phyloP scores from a whole-genome alignment of 2,113 vertebrate genomes.

The Anarhynchus alexandrinus region DNA sequence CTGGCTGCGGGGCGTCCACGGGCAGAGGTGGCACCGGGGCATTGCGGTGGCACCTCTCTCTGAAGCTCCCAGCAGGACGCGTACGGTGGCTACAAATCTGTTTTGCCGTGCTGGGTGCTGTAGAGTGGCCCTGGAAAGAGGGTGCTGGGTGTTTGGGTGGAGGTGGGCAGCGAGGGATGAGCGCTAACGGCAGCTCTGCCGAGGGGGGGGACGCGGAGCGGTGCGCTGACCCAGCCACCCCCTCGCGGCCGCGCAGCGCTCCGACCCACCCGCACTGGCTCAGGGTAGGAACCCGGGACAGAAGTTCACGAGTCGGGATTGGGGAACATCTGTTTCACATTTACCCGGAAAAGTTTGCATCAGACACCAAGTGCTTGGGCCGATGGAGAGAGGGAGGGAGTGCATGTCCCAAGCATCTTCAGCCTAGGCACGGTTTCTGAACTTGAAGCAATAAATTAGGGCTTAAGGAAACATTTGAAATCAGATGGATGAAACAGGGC shows the following conservation, averaged over 20 bases:
- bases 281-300: background rate
- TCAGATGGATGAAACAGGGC: background rate
- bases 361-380: background rate
- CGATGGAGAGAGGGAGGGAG: background rate
- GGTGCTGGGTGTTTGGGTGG: background rate
- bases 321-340: slow-evolving; percentile 46
- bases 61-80: background rate
- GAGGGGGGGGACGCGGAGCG: too few relatives aligned
- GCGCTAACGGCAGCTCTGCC: too few relatives aligned
- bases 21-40: background rate
- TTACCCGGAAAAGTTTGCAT: background rate
- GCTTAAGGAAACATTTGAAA: slow-evolving; percentile 15
- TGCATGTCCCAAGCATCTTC: slow-evolving; percentile 28
- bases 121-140: background rate
- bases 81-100: background rate
- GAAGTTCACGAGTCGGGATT: background rate
- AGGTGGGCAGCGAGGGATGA: too few relatives aligned
- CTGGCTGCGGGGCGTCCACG: background rate
- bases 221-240: too few relatives aligned
- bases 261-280: fast-evolving
- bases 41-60: background rate
- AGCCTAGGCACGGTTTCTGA: background rate
- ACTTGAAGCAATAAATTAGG: slow-evolving; percentile 24
- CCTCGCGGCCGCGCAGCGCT: background rate
- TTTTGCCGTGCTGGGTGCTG: background rate